Evolutionary conservation across 2,888 invertebrate genomes (phyloP), one percentile per base, ranked within the genome.

Genomic region (Agrotis clavis): DNA sequence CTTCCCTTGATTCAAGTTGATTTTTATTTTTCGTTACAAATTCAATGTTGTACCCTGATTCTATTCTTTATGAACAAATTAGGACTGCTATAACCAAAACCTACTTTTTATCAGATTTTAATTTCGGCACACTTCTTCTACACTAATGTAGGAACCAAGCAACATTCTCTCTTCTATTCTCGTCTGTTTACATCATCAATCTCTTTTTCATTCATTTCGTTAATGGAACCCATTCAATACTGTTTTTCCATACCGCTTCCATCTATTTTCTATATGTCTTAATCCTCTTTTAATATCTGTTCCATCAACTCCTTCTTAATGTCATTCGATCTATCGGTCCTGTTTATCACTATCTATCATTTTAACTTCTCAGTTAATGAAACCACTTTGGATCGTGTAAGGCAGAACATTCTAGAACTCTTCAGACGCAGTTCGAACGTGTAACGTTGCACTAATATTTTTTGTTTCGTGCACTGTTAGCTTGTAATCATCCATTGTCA

Each of bases 401-500:
- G 41, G 35, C 21, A 45, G 60, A 77, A 77, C 56, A 56, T n/a
- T 77, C 77, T 61, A 56, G 81, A 77, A 48, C 51, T 48, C n/a
- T 54, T 25, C 19, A 48, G 11, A 56, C n/a, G 48, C 54, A 54
- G 19, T 63, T n/a, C 47, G 53, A 35, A 47, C 47, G 35, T 13
- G 35, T 78, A 59, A 51, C 25, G 41, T 64, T 67, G 50, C 54
- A 81, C 54, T 60, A 76, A 64, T 81, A 81, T 69, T 76, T n/a
- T 77, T 77, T 81, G 61, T 77, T 81, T 25, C 61, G 19, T 30
- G 64, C 5, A 69, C 54, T 77, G 53, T 66, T 51, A 13, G 65
- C 50, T 50, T 79, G 66, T 66, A 79, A 79, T 74, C 59, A 53
- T 78, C 56, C 79, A 78, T 78, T 77, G 78, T 77, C 60, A 62